Evolutionary conservation across 2,888 invertebrate genomes (phyloP).

Genomic region (Mythimna pallens): DNA sequence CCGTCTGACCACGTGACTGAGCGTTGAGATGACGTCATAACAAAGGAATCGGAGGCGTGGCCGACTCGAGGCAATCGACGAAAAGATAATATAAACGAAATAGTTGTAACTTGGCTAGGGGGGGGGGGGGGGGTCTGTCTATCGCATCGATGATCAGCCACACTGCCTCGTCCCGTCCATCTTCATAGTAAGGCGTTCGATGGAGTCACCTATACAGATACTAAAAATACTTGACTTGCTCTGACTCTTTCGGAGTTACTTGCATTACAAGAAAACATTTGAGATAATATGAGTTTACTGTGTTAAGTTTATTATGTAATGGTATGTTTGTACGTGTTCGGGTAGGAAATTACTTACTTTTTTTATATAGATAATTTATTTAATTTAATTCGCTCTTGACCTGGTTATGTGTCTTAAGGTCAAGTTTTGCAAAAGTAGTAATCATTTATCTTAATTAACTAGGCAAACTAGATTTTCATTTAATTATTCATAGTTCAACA

Average conservation of each 20-base stretch:
- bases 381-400: conserved; percentile 54
- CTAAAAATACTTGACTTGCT: not conserved
- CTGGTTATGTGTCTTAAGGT: conserved; percentile 50
- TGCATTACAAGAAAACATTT: conserved; percentile 3
- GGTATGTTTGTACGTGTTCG: too few species aligned
- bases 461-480: not conserved
- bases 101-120: too few species aligned
- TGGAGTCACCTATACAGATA: too few species aligned
- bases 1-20: too few species aligned
- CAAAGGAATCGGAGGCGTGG: too few species aligned
- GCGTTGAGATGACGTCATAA: too few species aligned
- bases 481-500: not conserved
- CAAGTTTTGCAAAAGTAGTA: conserved; percentile 37
- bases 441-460: conserved; percentile 10
- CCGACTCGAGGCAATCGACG: too few species aligned
- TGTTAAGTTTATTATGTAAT: conserved; percentile 17
- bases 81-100: too few species aligned
- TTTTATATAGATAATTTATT: conserved; percentile 14
- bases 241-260: not conserved
- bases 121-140: too few species aligned
- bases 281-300: not conserved
- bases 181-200: too few species aligned
- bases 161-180: too few species aligned
- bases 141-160: too few species aligned
- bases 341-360: conserved; percentile 23